These are phyloP conservation scores for Stichopus chloronotus DNA, from an alignment of 35 echinoderm and acorn worm genomes.

Conservation along the genomic window DNA sequence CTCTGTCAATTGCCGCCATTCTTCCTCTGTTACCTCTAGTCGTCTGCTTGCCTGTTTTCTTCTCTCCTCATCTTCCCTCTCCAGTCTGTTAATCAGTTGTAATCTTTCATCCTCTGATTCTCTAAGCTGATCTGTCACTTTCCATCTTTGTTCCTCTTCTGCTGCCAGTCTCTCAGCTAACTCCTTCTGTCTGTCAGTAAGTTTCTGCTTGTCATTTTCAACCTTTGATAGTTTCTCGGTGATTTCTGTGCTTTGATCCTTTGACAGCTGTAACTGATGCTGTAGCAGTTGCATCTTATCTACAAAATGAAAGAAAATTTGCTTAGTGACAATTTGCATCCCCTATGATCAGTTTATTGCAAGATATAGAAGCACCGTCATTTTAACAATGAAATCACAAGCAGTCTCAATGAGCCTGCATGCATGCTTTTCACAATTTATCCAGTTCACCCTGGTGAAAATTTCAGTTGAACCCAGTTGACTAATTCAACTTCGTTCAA, in stretches of 20 bases:
- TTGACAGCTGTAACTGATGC: background rate
- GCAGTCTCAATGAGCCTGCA: no score
- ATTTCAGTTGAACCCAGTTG: no score
- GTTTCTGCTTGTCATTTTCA: background rate
- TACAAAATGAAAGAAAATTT: no score
- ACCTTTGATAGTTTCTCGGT: background rate
- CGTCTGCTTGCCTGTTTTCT: background rate
- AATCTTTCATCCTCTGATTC: background rate
- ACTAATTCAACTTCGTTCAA: no score
- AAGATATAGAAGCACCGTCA: no score
- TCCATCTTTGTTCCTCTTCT: background rate
- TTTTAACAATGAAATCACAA: no score
- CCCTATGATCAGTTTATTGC: no score
- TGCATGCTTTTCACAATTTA: no score
- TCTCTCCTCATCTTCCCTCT: background rate
- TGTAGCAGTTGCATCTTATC: no score
- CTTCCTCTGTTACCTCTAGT: background rate
- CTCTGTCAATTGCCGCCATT: background rate
- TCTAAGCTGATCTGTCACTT: background rate
- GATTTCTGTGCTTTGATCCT: background rate
- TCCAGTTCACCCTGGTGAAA: no score
- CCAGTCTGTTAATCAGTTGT: background rate
- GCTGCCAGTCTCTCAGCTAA: background rate
- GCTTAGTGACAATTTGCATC: no score
- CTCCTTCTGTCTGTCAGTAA: background rate